Percentiles rank a stretch among this genome's conserved stretches.
phyloP scores from a whole-genome alignment of 2,113 vertebrate genomes.

The Cyanoramphus novaezelandiae region DNA sequence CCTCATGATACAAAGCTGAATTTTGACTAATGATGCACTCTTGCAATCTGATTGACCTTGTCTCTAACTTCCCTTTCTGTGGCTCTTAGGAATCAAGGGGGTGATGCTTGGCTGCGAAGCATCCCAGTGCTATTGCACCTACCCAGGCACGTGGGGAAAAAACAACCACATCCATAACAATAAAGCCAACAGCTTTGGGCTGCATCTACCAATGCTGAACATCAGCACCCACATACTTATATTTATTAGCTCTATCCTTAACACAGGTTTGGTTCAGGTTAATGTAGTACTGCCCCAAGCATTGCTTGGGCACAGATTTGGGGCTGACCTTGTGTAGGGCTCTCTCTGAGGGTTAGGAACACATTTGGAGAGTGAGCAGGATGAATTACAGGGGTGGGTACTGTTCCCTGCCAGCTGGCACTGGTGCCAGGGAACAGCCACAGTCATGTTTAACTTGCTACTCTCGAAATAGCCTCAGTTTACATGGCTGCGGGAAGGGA shows the following conservation, averaged over 20 bases:
- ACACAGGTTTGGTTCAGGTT: not conserved
- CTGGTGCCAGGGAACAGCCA: not conserved
- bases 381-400: accelerated
- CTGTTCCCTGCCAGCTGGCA: constrained; percentile 15
- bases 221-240: not conserved
- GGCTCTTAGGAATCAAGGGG: accelerated
- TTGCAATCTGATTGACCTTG: not conserved
- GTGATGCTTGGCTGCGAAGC: not conserved
- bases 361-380: not conserved
- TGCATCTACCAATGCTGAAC: not conserved
- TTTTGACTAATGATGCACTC: accelerated
- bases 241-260: not conserved
- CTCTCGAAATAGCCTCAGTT: constrained; percentile 54
- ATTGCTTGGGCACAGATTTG: not conserved
- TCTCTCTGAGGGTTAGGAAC: not conserved
- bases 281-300: not conserved
- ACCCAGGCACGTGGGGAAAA: accelerated
- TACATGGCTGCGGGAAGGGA: not conserved
- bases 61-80: not conserved
- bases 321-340: not conserved
- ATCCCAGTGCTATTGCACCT: not conserved
- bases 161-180: accelerated
- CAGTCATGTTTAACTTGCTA: constrained; percentile 27
- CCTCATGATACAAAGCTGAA: not conserved
- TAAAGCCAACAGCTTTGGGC: not conserved